phyloP scores from a whole-genome alignment of 2,888 invertebrate species.

The Ophion ellenae region DNA sequence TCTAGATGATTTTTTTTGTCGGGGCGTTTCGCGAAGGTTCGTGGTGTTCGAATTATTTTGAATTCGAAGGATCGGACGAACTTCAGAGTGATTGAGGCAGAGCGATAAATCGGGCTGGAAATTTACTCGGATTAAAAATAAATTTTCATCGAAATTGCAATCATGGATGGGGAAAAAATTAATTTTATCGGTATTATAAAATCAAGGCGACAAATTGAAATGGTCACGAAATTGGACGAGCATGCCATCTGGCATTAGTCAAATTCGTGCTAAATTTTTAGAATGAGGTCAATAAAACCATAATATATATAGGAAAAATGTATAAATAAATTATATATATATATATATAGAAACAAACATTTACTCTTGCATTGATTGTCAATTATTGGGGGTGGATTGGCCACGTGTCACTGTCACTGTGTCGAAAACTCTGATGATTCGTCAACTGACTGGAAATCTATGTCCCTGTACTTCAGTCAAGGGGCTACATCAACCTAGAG shows the following conservation, averaged over 20 bases:
- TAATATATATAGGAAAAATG: too few species aligned
- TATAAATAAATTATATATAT: too few species aligned
- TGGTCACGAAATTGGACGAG: neutral
- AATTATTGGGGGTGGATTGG: neutral
- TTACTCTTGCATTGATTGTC: neutral
- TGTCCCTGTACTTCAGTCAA: too few species aligned
- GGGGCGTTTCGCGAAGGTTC: neutral
- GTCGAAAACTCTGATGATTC: neutral
- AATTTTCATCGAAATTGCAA: neutral
- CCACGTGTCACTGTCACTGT: neutral
- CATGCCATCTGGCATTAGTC: neutral
- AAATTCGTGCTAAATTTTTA: neutral
- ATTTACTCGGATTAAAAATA: neutral
- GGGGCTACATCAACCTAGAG: too few species aligned
- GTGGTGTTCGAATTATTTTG: neutral
- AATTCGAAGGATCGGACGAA: neutral
- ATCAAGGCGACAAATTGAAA: neutral
- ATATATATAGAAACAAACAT: too few species aligned
- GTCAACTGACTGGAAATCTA: neutral
- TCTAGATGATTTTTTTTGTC: neutral
- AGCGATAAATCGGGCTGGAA: neutral
- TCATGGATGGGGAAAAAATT: neutral
- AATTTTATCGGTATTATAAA: neutral
- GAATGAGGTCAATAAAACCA: neutral
- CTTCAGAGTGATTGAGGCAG: neutral